phyloP scores from a whole-genome alignment of 1,140 invertebrate genomes.

The Monochamus saltuarius region DNA sequence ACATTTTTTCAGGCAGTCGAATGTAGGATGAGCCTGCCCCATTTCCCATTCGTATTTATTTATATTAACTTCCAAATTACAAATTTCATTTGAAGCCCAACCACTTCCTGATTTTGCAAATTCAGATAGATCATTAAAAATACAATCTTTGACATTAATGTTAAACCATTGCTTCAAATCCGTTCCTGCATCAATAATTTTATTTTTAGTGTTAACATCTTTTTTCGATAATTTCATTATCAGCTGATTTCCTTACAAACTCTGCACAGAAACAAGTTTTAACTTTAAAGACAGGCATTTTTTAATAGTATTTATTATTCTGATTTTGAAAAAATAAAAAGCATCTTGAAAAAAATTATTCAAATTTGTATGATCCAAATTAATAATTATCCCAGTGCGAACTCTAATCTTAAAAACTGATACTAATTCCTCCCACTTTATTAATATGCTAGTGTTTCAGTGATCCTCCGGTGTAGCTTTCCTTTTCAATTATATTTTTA shows the following conservation, averaged over 20 bases:
- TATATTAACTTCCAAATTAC: not conserved
- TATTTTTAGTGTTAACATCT: constrained; percentile 1
- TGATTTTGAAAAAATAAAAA: not conserved
- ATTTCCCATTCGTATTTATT: not conserved
- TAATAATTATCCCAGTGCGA: too few relatives aligned
- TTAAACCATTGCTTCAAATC: not conserved
- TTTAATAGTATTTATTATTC: not conserved
- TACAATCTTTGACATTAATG: not conserved
- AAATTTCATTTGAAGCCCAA: not conserved
- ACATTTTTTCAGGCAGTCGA: not conserved
- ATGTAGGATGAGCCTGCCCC: constrained; percentile 2
- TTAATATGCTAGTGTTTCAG: too few relatives aligned
- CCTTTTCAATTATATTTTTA: too few relatives aligned
- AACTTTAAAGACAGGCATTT: not conserved
- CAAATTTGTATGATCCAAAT: too few relatives aligned
- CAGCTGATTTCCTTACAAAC: not conserved
- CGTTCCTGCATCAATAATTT: not conserved
- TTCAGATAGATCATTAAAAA: not conserved
- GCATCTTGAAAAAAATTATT: too few relatives aligned
- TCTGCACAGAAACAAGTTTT: not conserved
- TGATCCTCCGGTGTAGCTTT: too few relatives aligned
- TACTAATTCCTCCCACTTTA: too few relatives aligned
- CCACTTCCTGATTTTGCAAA: not conserved
- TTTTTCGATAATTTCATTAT: not conserved
- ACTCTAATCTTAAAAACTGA: too few relatives aligned